These are phyloP conservation scores for Myathropa florea DNA, from an alignment of 2,888 invertebrate genomes.

Conservation along the genomic window DNA sequence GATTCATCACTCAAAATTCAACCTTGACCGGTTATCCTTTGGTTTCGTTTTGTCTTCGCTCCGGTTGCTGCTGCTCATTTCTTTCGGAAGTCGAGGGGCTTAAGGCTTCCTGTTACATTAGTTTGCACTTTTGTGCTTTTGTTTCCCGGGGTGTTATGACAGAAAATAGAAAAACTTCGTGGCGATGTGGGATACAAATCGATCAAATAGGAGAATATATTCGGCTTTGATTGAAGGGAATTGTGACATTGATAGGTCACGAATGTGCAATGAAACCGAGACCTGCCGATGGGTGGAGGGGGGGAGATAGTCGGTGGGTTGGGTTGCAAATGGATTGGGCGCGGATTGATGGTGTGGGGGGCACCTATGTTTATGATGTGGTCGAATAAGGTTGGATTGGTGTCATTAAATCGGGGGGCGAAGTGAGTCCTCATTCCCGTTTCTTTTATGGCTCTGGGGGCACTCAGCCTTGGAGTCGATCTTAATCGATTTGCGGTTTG, in stretches of 20 bases:
- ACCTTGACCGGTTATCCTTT: conserved; percentile 67
- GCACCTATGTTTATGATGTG: not conserved
- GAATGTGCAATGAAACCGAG: conserved; percentile 41
- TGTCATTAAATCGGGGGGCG: not conserved
- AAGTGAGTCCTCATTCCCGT: not conserved
- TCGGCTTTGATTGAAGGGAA: conserved; percentile 55
- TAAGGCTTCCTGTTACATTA: conserved; percentile 59
- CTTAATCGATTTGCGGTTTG: not conserved
- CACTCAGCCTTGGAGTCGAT: not conserved
- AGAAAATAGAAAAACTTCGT: not conserved
- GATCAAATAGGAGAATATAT: conserved; percentile 50
- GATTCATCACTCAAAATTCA: conserved; percentile 64
- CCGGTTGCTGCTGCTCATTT: not conserved
- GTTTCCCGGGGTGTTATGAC: conserved; percentile 15
- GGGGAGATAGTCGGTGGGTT: not conserved
- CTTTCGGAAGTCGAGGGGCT: conserved; percentile 45
- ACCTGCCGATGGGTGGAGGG: too few relatives aligned
- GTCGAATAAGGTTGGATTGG: not conserved
- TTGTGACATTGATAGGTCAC: conserved; percentile 66
- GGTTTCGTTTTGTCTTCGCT: conserved; percentile 16
- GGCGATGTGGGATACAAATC: conserved; percentile 15
- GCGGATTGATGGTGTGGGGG: not conserved
- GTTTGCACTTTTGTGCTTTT: conserved; percentile 64
- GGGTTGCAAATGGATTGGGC: not conserved
- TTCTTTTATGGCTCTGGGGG: not conserved